These are phyloP conservation scores for Euzetes globulus DNA, from an alignment of 2,888 invertebrate species.

Conservation along the genomic window DNA sequence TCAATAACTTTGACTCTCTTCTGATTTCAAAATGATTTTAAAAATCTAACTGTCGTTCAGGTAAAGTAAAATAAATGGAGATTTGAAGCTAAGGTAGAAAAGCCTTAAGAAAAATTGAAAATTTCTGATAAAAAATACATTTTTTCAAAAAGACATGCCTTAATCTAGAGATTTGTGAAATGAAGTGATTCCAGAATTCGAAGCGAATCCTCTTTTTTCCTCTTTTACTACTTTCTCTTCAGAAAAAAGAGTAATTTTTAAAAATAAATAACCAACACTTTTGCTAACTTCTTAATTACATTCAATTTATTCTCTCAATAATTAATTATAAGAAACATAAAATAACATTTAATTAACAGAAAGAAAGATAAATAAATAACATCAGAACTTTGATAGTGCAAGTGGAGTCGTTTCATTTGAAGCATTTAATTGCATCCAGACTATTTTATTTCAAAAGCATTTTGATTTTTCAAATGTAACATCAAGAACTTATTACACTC, in stretches of 20 bases:
- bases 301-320: not conserved
- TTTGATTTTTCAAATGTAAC: no score
- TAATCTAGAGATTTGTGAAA: conserved; percentile 7
- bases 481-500: no score
- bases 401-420: no score
- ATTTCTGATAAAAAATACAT: not conserved
- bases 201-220: not conserved
- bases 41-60: not conserved
- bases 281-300: not conserved
- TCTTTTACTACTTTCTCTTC: not conserved
- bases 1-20: no score
- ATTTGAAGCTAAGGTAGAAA: not conserved
- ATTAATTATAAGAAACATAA: not conserved
- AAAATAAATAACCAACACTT: not conserved
- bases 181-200: not conserved
- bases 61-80: not conserved
- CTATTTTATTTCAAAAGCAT: no score
- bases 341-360: not conserved
- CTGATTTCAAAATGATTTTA: no score
- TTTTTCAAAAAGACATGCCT: not conserved
- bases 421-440: no score
- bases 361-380: not conserved
- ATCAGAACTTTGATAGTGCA: not conserved
- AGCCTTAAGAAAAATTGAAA: not conserved
- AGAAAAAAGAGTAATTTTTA: not conserved